These are phyloP conservation scores for Synanthedon andrenaeformis DNA, from an alignment of 2,888 invertebrate genomes.

Conservation along the genomic window DNA sequence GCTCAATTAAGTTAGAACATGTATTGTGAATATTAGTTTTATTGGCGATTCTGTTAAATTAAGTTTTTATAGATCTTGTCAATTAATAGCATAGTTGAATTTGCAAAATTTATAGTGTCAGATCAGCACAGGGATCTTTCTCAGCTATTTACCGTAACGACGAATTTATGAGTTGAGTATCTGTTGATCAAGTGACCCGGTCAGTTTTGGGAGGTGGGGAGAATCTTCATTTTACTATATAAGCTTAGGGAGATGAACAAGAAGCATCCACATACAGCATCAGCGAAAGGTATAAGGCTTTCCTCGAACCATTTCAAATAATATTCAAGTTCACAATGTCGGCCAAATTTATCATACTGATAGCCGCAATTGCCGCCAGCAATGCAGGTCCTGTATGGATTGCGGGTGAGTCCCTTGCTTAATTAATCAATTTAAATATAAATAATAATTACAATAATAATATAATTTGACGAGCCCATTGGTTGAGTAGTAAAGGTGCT, in stretches of 20 bases:
- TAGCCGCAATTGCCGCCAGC: slow-evolving; percentile 27
- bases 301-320: slow-evolving; percentile 9
- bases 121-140: slow-evolving; percentile 31
- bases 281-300: slow-evolving; percentile 38
- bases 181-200: slow-evolving; percentile 36
- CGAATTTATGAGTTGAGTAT: slow-evolving; percentile 43
- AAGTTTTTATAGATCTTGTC: slow-evolving; percentile 19
- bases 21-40: background rate
- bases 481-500: too few relatives aligned
- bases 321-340: slow-evolving; percentile 28
- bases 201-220: slow-evolving; percentile 38
- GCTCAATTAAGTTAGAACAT: too few relatives aligned
- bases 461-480: too few relatives aligned
- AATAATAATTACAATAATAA: too few relatives aligned
- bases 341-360: slow-evolving; percentile 34
- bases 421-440: too few relatives aligned
- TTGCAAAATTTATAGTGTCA: slow-evolving; percentile 33
- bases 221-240: slow-evolving; percentile 45
- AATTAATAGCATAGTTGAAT: slow-evolving; percentile 8
- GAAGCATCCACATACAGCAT: slow-evolving; percentile 38
- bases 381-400: slow-evolving; percentile 40
- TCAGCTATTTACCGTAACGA: slow-evolving; percentile 48
- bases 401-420: slow-evolving; percentile 22
- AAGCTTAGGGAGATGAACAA: slow-evolving; percentile 50
- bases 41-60: background rate